Evolutionary conservation across 2,797 vertebrate species (phyloP).

Genomic region (Harpagifer antarcticus): DNA sequence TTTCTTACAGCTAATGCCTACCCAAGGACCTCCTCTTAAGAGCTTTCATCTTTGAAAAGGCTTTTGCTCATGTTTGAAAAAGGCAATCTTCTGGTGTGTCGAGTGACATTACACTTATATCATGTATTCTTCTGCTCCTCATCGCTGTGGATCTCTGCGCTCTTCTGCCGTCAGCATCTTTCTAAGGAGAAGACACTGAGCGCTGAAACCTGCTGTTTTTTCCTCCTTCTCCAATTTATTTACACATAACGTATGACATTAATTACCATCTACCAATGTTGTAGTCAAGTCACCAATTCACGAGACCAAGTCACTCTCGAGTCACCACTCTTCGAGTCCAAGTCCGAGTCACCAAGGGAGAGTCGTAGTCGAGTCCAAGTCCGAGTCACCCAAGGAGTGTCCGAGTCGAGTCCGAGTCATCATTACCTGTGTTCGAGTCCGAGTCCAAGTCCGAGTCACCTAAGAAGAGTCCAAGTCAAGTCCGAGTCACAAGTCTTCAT

Average conservation of each 20-base stretch:
- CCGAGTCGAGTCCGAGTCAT: no score
- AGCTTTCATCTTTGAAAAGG: conserved; percentile 41
- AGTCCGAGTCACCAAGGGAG: no score
- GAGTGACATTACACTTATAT: conserved; percentile 28
- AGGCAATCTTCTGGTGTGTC: conserved; percentile 27
- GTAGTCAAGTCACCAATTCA: no score
- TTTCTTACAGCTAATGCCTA: conserved; percentile 27
- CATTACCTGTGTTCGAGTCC: no score
- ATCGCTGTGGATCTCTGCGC: conserved; percentile 21
- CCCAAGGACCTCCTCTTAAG: conserved; percentile 33
- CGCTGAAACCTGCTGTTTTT: background rate
- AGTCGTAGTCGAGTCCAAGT: no score
- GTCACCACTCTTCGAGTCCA: no score
- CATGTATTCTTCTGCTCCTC: conserved; percentile 18
- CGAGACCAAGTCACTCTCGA: no score
- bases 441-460: no score
- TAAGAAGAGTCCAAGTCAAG: no score
- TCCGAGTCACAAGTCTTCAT: no score
- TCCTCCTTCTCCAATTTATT: background rate
- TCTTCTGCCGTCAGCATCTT: background rate
- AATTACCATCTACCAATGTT: background rate
- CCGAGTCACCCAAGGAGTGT: no score
- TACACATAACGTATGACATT: background rate
- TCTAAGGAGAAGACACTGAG: background rate
- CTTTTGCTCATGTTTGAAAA: conserved; percentile 51